These are phyloP conservation scores for Eonycteris spelaea DNA, from an alignment of 2,113 vertebrate species.

Conservation along the genomic window DNA sequence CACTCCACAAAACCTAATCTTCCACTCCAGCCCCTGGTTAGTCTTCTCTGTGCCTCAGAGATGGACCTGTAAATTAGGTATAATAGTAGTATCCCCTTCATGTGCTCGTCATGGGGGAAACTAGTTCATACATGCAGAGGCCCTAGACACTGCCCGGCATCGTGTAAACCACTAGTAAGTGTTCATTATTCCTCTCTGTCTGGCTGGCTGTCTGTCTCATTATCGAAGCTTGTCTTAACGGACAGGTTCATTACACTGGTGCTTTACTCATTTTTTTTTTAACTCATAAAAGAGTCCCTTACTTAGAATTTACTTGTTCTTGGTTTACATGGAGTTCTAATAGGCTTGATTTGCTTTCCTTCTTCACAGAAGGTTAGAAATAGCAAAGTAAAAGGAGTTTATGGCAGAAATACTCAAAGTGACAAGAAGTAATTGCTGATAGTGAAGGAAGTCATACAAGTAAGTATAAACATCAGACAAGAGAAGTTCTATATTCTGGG, in stretches of 20 bases:
- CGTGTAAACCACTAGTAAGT: not conserved
- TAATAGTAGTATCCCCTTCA: not conserved
- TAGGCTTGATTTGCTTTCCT: constrained; percentile 1
- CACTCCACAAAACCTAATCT: not conserved
- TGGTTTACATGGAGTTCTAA: not conserved
- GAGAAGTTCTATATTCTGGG: not conserved
- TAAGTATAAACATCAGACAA: not conserved
- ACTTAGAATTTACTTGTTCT: not conserved
- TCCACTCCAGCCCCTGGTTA: not conserved
- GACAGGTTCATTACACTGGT: not conserved
- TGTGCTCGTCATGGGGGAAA: not conserved
- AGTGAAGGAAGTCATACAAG: not conserved
- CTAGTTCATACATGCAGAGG: not conserved
- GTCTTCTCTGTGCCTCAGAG: not conserved
- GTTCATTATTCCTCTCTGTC: not conserved
- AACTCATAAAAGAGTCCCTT: not conserved
- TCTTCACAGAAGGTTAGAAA: not conserved
- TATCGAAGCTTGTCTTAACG: not conserved
- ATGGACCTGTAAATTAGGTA: not conserved
- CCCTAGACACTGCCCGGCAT: not conserved
- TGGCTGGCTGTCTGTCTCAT: no score
- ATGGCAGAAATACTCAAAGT: not conserved
- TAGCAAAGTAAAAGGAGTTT: not conserved
- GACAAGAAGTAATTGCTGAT: not conserved
- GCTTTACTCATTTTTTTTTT: not conserved